Conservation (phyloP, 2,888 invertebrate species). For the Lithophane ornitopus region DNA sequence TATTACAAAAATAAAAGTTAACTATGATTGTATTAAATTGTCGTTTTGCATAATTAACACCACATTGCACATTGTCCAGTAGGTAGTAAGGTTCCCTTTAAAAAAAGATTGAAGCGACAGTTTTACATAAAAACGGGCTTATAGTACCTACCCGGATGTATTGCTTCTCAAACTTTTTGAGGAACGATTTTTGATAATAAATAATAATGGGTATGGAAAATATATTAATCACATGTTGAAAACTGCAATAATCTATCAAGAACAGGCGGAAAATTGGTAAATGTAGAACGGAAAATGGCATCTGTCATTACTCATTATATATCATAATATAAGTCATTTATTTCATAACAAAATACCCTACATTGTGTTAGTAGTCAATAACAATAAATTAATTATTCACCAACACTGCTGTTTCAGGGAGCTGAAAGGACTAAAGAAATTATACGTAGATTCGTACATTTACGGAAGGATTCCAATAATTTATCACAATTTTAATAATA, state of each 20-base stretch:
- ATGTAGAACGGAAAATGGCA: neutral
- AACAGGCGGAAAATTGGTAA: neutral
- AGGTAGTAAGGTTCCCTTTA: conserved; percentile 24
- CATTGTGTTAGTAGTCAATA: too few relatives aligned
- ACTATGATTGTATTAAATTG: conserved; percentile 46
- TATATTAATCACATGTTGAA: neutral
- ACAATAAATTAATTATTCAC: too few relatives aligned
- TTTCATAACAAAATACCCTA: too few relatives aligned
- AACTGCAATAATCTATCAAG: neutral
- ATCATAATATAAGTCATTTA: too few relatives aligned
- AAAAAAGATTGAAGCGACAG: conserved; percentile 38
- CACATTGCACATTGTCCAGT: neutral
- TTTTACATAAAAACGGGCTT: conserved; percentile 45
- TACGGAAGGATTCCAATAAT: neutral
- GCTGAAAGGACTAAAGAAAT: neutral
- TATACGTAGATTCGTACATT: neutral
- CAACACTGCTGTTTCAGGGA: neutral
- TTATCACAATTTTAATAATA: neutral
- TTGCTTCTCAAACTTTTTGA: conserved; percentile 55
- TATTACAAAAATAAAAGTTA: conserved; percentile 7
- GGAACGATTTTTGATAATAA: neutral
- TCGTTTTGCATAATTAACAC: conserved; percentile 42
- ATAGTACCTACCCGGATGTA: conserved; percentile 54
- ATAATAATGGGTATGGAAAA: neutral
- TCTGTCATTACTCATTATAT: too few relatives aligned